Base-by-base conservation (phyloP, 2,888 invertebrate species). In the Cantharis rufa region DNA sequence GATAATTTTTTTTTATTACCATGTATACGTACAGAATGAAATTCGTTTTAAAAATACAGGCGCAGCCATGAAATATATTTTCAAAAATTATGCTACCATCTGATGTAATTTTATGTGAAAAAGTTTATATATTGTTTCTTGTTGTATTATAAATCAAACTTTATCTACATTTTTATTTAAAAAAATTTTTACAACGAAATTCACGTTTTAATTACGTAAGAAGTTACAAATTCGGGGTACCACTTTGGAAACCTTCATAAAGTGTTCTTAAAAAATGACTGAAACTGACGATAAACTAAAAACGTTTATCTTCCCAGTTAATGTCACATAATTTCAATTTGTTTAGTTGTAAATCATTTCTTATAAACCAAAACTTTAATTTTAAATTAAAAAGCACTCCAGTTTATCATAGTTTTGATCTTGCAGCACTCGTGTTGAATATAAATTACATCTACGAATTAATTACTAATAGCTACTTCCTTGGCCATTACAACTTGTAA, bases 241-340 rank as follows among this genome's bases (percentile, higher is more conserved):
- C 64, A 66, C 64, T 66, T 66, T n/a, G n/a, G 13, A n/a, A 18
- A 21, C 21, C 64, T 21, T 7, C 21, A 66, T 66, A 66, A 66
- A 66, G 64, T 66, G 24, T 0, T 16, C 64, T 21, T 21, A 66
- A 66, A 48, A 48, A 48, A 48, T 48, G 48, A 48, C 48, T 9
- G n/a, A n/a, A n/a, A n/a, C 48, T 48, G 48, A 48, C 48, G n/a
- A 48, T 48, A 21, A 21, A 66, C 64, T n/a, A 66, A 63, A 63
- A 66, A 66, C 15, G 13, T 66, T 66, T 66, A 66, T 66, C 64
- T 66, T n/a, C 48, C 7, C 13, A 11, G 24, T 13, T 66, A 24
- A 66, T 66, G 64, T 66, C 64, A 66, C 64, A 66, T 66, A 66
- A 66, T 21, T 66, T 66, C 64, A 66, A 66, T 66, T 66, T 66